These are phyloP conservation scores for Atta texana DNA, from an alignment of 1,140 invertebrate genomes.

Conservation along the genomic window DNA sequence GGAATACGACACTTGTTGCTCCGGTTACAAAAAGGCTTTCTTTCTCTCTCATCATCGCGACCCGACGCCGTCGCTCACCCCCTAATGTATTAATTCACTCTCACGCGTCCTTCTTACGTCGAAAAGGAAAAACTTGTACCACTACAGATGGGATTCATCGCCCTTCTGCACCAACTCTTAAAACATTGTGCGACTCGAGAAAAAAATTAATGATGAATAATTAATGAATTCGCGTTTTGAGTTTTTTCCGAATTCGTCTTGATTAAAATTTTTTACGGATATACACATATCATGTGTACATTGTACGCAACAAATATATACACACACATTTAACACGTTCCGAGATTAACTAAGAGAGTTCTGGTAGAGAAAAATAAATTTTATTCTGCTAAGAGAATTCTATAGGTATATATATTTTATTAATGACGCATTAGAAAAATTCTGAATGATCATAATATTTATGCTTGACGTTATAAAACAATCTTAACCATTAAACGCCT, in stretches of 20 bases:
- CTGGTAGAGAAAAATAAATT: too few species aligned
- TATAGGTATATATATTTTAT: too few species aligned
- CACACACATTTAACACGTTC: too few species aligned
- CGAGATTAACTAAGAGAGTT: too few species aligned
- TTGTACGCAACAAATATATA: too few species aligned
- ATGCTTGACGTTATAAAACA: too few species aligned
- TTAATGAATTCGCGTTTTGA: background rate
- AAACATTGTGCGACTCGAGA: background rate
- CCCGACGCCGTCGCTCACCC: background rate
- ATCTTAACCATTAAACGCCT: too few species aligned
- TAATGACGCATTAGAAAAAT: too few species aligned
- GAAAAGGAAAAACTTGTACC: conserved; percentile 24
- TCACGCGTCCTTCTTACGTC: background rate
- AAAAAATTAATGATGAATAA: background rate
- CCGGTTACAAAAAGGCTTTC: conserved; percentile 60
- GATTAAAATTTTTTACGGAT: background rate
- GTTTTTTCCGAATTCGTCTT: background rate
- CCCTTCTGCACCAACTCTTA: background rate
- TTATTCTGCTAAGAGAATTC: too few species aligned
- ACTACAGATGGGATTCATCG: background rate
- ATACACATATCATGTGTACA: background rate
- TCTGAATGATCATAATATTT: too few species aligned
- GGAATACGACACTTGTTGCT: conserved; percentile 81
- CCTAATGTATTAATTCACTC: conserved; percentile 48
- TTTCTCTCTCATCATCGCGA: conserved; percentile 1